Evolutionary conservation across 2,797 vertebrate genomes (phyloP).

Genomic region (Xenops minutus): DNA sequence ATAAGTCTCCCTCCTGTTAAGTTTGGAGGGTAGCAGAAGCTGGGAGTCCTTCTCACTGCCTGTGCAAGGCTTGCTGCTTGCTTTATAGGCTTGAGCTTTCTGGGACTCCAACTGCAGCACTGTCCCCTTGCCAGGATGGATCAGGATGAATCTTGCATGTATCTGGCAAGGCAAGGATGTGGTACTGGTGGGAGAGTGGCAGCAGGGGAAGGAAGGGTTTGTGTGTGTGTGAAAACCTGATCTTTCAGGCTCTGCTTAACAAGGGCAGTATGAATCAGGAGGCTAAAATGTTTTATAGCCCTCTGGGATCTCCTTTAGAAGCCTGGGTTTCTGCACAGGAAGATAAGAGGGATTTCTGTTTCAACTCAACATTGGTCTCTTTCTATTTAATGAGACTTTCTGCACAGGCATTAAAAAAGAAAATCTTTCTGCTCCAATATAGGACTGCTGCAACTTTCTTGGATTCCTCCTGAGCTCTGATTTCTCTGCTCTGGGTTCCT

Average conservation of each 20-base stretch:
- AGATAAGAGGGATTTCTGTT: constrained; percentile 47
- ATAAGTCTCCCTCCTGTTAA: neutral
- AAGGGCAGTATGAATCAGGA: neutral
- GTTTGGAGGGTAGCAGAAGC: constrained; percentile 11
- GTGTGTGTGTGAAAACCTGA: neutral
- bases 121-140: neutral
- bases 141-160: neutral
- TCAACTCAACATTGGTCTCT: neutral
- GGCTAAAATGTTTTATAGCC: constrained; percentile 18
- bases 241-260: neutral
- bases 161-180: neutral
- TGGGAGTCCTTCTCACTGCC: neutral
- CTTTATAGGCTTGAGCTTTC: neutral
- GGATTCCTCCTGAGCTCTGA: neutral
- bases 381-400: neutral
- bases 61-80: neutral
- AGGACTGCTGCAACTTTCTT: neutral
- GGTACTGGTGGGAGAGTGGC: neutral
- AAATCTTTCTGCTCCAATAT: neutral
- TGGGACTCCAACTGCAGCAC: neutral
- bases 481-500: neutral
- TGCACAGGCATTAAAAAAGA: neutral
- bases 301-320: constrained; percentile 22
- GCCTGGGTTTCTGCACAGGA: constrained; percentile 7
- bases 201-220: neutral